Conservation (phyloP, 1,140 invertebrate species). For the Drosophila subpulchrella region DNA sequence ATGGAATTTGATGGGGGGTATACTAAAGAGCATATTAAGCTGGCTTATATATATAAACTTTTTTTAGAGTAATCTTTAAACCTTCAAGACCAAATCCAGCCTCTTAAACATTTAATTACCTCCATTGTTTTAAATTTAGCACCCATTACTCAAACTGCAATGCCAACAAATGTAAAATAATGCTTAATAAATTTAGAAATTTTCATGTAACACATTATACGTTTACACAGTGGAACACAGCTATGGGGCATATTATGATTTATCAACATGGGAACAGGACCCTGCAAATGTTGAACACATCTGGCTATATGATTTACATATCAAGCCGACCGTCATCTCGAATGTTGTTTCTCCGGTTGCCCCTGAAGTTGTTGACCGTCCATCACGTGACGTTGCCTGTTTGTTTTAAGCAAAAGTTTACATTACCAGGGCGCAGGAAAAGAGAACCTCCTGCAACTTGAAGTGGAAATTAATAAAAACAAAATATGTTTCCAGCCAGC, state of each 20-base stretch:
- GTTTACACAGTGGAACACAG: constrained; percentile 10
- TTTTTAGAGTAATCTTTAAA: no score
- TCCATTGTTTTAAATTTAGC: background rate
- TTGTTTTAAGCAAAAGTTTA: constrained; percentile 74
- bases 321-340: constrained; percentile 53
- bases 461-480: constrained; percentile 71
- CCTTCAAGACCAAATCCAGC: no score
- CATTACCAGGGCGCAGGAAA: constrained; percentile 18
- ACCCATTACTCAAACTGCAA: background rate
- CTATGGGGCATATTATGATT: constrained; percentile 29
- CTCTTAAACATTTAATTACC: background rate
- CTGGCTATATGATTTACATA: constrained; percentile 69
- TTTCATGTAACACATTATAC: constrained; percentile 21
- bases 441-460: constrained; percentile 44
- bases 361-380: constrained; percentile 68
- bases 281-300: constrained; percentile 39
- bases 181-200: constrained; percentile 33
- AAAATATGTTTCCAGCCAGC: constrained; percentile 40
- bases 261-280: constrained; percentile 37
- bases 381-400: constrained; percentile 66
- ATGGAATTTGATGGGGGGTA: no score
- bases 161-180: constrained; percentile 9
- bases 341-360: constrained; percentile 38
- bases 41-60: no score
- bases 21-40: no score